These are phyloP conservation scores for Archocentrus centrarchus DNA, from an alignment of 2,113 vertebrate species.

Conservation along the genomic window DNA sequence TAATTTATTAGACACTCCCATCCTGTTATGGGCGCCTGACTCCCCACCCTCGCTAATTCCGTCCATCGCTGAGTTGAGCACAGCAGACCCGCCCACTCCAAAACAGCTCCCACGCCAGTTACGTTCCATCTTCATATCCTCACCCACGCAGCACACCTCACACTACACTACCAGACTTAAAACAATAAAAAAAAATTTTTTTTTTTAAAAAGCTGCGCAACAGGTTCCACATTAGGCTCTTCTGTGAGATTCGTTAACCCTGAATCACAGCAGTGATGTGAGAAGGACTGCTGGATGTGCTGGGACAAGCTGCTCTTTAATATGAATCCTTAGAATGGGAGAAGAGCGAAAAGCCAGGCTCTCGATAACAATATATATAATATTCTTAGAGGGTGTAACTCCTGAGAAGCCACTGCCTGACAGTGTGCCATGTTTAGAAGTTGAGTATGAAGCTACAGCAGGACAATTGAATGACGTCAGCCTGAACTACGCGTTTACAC, in stretches of 20 bases:
- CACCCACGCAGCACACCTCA: not conserved
- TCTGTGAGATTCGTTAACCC: not conserved
- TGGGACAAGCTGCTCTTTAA: not conserved
- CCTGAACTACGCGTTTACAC: not conserved
- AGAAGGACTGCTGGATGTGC: not conserved
- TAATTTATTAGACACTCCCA: slow-evolving; percentile 1
- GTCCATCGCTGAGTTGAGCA: not conserved
- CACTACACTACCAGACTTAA: not conserved
- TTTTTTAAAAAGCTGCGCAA: slow-evolving; percentile 23
- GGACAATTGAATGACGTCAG: slow-evolving; percentile 50
- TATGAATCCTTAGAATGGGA: too few species aligned
- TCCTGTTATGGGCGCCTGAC: slow-evolving; percentile 10
- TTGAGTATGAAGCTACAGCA: not conserved
- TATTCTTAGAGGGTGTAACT: too few species aligned
- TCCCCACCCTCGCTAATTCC: not conserved
- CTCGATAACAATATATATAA: not conserved
- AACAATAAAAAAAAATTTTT: too few species aligned
- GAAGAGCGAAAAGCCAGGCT: not conserved
- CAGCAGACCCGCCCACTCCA: slow-evolving; percentile 17
- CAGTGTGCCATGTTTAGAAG: not conserved
- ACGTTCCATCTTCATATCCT: not conserved
- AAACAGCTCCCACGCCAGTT: not conserved
- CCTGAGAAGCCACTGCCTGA: not conserved
- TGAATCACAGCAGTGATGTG: not conserved
- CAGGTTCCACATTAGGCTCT: slow-evolving; percentile 16